These are phyloP conservation scores for Bombus fervidus DNA, from an alignment of 1,140 invertebrate species.

Conservation along the genomic window DNA sequence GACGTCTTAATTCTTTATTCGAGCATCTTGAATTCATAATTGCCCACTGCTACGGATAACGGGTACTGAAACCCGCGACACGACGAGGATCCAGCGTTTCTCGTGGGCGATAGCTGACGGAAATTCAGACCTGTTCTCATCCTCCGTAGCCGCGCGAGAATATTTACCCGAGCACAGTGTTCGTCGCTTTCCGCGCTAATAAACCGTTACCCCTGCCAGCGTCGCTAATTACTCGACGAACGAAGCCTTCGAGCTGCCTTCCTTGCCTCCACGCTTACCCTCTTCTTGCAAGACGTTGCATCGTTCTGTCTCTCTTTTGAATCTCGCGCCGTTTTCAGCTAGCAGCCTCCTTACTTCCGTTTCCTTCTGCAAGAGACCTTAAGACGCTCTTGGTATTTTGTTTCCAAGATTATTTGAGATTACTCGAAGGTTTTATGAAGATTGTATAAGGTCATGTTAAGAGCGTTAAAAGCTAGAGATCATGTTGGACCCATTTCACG, in stretches of 20 bases:
- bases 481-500: neutral
- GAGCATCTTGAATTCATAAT: slow-evolving; percentile 24
- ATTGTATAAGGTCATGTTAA: no score
- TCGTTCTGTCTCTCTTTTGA: slow-evolving; percentile 25
- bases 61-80: slow-evolving; percentile 16
- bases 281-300: neutral
- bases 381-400: slow-evolving; percentile 45
- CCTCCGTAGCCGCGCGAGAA: slow-evolving; percentile 56
- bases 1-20: neutral
- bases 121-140: slow-evolving; percentile 55
- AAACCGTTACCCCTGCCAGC: slow-evolving; percentile 68
- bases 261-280: neutral
- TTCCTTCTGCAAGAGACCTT: neutral
- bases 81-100: slow-evolving; percentile 48
- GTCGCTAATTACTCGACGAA: slow-evolving; percentile 73
- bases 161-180: slow-evolving; percentile 69
- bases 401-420: neutral
- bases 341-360: slow-evolving; percentile 11
- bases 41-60: slow-evolving; percentile 4
- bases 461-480: no score
- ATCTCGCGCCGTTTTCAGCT: slow-evolving; percentile 39
- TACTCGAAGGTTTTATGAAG: neutral
- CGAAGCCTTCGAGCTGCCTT: slow-evolving; percentile 32
- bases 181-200: slow-evolving; percentile 72
- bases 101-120: slow-evolving; percentile 58